A percentile compares a stretch with the other conserved stretches of the same genome.
Conservation (phyloP, 2,113 vertebrate genomes). For the Paralichthys olivaceus region DNA sequence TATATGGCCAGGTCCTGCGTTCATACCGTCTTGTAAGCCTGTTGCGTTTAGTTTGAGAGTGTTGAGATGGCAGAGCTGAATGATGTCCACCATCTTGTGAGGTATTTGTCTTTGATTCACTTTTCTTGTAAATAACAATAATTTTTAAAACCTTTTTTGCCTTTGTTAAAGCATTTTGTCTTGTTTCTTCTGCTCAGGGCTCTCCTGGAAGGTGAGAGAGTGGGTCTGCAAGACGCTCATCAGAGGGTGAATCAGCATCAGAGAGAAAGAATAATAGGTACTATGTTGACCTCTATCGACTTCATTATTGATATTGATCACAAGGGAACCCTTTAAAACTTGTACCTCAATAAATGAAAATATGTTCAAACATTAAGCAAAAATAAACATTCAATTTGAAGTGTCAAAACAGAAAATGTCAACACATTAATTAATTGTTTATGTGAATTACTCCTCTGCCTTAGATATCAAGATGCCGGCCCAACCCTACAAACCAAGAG, state of each 20-base stretch:
- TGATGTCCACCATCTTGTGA: constrained; percentile 61
- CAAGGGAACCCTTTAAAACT: neutral
- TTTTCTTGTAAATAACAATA: neutral
- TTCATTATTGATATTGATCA: neutral
- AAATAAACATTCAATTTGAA: neutral
- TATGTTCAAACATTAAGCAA: neutral
- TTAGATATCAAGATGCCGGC: constrained; percentile 85
- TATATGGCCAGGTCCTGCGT: constrained; percentile 53
- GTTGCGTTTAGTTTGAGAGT: constrained; percentile 51
- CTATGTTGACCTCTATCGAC: neutral
- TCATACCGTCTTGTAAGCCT: constrained; percentile 49
- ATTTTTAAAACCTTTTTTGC: neutral
- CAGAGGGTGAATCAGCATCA: constrained; percentile 76
- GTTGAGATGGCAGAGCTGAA: constrained; percentile 74
- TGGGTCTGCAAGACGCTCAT: constrained; percentile 82
- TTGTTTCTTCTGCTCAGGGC: constrained; percentile 80
- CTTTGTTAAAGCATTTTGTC: constrained; percentile 19
- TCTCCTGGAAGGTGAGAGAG: constrained; percentile 90
- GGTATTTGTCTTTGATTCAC: constrained; percentile 57
- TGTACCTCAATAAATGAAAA: neutral
- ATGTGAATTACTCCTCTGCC: constrained; percentile 50
- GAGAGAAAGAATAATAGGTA: constrained; percentile 80
- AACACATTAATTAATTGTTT: neutral
- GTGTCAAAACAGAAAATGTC: neutral
- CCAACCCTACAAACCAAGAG: constrained; percentile 78